Evolutionary conservation across 2,113 vertebrate species (phyloP).

Genomic region (Kryptolebias marmoratus): DNA sequence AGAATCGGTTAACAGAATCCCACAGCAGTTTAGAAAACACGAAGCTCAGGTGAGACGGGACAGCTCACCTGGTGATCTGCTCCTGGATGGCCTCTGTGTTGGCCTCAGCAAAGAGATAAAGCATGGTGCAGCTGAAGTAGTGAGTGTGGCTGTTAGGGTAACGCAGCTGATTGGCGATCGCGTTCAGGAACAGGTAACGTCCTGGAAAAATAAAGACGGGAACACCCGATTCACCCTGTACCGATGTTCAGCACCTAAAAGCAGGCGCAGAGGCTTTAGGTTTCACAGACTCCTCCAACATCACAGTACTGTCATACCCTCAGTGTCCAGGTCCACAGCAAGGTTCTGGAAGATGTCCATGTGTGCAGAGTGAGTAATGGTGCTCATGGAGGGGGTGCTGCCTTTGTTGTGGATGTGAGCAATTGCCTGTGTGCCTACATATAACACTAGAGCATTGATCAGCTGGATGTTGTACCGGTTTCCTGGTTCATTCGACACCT

Average conservation of each 20-base stretch:
- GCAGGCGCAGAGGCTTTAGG: not conserved
- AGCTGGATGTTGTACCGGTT: constrained; percentile 99
- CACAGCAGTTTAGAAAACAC: rapidly evolving
- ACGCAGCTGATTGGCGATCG: constrained; percentile 97
- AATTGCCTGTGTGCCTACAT: constrained; percentile 97
- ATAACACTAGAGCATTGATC: constrained; percentile 97
- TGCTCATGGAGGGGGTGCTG: constrained; percentile 99
- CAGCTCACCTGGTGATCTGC: constrained; percentile 92
- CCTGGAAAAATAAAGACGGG: constrained; percentile 74
- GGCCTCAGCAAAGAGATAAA: constrained; percentile 98
- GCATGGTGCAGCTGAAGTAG: constrained; percentile 99
- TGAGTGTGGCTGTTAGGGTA: constrained; percentile 99
- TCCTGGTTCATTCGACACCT: constrained; percentile 98
- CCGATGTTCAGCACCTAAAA: not conserved
- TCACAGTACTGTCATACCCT: constrained; percentile 80
- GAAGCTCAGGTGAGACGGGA: rapidly evolving
- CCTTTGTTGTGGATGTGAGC: constrained; percentile 99
- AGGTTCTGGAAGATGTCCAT: constrained; percentile 99
- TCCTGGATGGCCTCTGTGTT: constrained; percentile 99
- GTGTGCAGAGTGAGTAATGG: constrained; percentile 98
- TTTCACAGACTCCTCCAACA: constrained; percentile 70
- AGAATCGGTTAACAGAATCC: no score
- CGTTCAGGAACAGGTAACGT: constrained; percentile 97
- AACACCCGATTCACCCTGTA: not conserved
- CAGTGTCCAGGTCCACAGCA: constrained; percentile 97